Base-by-base conservation (phyloP, 2,113 vertebrate species). In the Pollimyrus isidori region DNA sequence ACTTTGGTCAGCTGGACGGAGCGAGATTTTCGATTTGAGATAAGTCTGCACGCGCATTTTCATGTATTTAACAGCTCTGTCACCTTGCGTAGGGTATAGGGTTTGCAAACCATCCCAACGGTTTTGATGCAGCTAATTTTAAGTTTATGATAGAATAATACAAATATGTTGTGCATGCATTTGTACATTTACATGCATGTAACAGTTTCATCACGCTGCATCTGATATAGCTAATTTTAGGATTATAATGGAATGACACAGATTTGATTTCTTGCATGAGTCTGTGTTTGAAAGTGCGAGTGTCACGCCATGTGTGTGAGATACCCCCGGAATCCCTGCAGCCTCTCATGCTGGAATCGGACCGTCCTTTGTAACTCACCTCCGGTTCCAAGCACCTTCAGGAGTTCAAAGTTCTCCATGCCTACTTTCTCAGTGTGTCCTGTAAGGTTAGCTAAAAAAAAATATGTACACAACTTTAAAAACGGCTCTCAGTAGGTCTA, bases 371-470 rank as follows among this genome's bases (percentile, higher is more conserved):
- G 23, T 46, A 50, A 53, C 97, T 96, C 94, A 99, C 98, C 98
- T 95, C 98, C 98, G 90, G 98, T 99, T 94, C 98, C 98, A 93
- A 99, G 96, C 91, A 99, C 98, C 94, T 99, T 99, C 90, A 99
- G 95, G 76, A 99, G 97, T 92, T 99, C 98, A 92, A 99, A 99
- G 95, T 99, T 99, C 95, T 99, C 98, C 95, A 99, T 98, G 88
- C 98, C 98, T 53, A 99, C 98, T 92, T 96, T 98, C 95, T 99
- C 98, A 89, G 97, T 95, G 92, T 99, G 97, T 93, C 98, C 98
- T 89, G 98, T 99, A 94, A 99, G 96, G 93, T 99, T 99, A 90
- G 98, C 98, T 99, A 42, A 85, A 58, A 69, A 88, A 7, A 58
- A n/a, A 50, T 48, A n/a, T n/a, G n/a, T n/a, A 50, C 46, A 50